Conservation (phyloP, 1,140 invertebrate genomes). For the Drosophila funebris region DNA sequence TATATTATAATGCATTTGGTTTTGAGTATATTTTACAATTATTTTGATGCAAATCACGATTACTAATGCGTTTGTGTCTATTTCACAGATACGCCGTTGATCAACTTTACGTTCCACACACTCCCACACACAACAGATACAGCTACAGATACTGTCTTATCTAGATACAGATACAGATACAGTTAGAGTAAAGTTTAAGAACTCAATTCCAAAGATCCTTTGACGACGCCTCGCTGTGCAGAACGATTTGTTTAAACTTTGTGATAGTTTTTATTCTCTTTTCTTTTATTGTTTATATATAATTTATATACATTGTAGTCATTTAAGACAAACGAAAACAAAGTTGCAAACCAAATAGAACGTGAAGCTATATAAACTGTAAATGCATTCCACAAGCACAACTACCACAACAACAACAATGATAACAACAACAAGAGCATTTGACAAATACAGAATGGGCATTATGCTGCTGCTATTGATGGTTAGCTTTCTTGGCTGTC, state of each 20-base stretch:
- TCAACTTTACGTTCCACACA: slow-evolving; percentile 45
- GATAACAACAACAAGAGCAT: slow-evolving; percentile 27
- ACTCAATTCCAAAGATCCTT: slow-evolving; percentile 60
- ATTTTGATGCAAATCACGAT: slow-evolving; percentile 1
- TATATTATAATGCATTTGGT: background rate
- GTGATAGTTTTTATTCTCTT: slow-evolving; percentile 61
- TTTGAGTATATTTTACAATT: background rate
- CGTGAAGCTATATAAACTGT: slow-evolving; percentile 28
- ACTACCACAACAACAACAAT: slow-evolving; percentile 27
- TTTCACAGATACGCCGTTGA: slow-evolving; percentile 68
- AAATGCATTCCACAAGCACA: slow-evolving; percentile 48
- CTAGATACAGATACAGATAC: slow-evolving; percentile 5
- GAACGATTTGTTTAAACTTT: slow-evolving; percentile 41
- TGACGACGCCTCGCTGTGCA: slow-evolving; percentile 57
- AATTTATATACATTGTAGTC: slow-evolving; percentile 29
- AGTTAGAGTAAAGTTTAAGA: slow-evolving; percentile 15
- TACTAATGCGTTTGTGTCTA: slow-evolving; percentile 63
- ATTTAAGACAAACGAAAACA: slow-evolving; percentile 50
- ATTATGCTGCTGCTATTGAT: slow-evolving; percentile 44
- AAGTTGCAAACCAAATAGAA: slow-evolving; percentile 37
- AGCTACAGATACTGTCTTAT: slow-evolving; percentile 7
- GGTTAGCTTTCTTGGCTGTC: slow-evolving; percentile 50
- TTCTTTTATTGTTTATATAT: slow-evolving; percentile 32
- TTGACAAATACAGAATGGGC: slow-evolving; percentile 45
- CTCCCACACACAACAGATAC: slow-evolving; percentile 10